These are phyloP conservation scores for Odontothrips loti DNA, from an alignment of 2,888 invertebrate genomes.

Conservation along the genomic window DNA sequence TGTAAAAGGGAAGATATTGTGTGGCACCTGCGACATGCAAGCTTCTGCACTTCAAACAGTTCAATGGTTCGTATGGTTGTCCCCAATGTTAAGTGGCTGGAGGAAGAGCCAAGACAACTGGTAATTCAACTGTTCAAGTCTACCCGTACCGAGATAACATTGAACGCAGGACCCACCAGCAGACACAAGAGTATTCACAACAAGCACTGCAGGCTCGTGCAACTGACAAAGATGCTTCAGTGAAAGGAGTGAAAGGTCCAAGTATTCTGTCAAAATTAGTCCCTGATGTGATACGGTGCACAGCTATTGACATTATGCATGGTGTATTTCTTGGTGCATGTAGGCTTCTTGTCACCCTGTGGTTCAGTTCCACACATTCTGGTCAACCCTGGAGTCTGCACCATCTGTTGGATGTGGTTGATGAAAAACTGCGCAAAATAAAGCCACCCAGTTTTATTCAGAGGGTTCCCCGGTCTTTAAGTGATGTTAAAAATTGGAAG, in stretches of 20 bases:
- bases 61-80: conserved; percentile 33
- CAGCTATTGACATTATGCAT: conserved; percentile 32
- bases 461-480: conserved; percentile 35
- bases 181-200: conserved; percentile 25
- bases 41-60: conserved; percentile 31
- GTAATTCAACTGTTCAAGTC: conserved; percentile 29
- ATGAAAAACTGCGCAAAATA: conserved; percentile 33
- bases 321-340: conserved; percentile 27
- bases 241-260: conserved; percentile 33
- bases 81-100: conserved; percentile 30
- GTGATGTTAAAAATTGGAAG: conserved; percentile 37
- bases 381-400: conserved; percentile 32
- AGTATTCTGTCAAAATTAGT: conserved; percentile 30
- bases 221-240: background rate
- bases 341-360: conserved; percentile 30
- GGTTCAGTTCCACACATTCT: conserved; percentile 32
- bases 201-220: background rate
- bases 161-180: too few relatives aligned
- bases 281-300: conserved; percentile 30
- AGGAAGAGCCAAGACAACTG: conserved; percentile 19
- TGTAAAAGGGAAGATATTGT: conserved; percentile 28
- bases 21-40: conserved; percentile 34
- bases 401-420: conserved; percentile 30
- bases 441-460: conserved; percentile 36
- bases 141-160: too few relatives aligned